Conservation (phyloP, 2,797 vertebrate species). For the Pantherophis vulpinus region DNA sequence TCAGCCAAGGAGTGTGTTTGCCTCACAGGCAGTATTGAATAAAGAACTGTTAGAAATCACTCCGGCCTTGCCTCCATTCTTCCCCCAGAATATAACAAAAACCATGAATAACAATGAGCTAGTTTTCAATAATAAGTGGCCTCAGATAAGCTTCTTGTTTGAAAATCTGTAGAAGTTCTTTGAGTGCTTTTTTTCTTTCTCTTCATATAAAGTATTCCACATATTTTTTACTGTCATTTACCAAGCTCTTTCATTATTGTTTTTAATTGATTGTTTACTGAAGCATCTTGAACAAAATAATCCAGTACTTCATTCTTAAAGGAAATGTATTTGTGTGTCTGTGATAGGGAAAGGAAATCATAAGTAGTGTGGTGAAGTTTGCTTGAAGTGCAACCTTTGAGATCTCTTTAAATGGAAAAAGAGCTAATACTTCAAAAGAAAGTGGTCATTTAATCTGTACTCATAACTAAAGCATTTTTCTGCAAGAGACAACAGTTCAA, state of each 20-base stretch:
- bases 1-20: no score
- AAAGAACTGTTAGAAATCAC: no score
- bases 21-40: no score
- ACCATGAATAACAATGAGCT: neutral
- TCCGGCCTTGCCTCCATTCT: no score
- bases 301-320: neutral
- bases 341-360: neutral
- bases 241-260: neutral
- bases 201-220: neutral
- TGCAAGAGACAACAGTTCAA: neutral
- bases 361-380: constrained; percentile 1
- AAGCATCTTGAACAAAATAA: neutral
- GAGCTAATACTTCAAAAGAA: constrained; percentile 21
- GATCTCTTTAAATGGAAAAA: constrained; percentile 26
- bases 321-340: neutral
- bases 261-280: neutral
- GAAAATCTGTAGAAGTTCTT: neutral
- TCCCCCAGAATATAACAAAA: neutral
- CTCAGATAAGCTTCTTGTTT: no score
- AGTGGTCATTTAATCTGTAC: constrained; percentile 3
- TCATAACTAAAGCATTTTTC: constrained; percentile 25
- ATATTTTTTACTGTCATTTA: neutral
- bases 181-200: neutral
- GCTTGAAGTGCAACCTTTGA: constrained; percentile 28
- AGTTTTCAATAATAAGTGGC: neutral